A percentile compares a stretch with the other conserved stretches of the same genome.
These are phyloP conservation scores for Drosophila sulfurigaster DNA, from an alignment of 1,140 invertebrate genomes.

Conservation along the genomic window DNA sequence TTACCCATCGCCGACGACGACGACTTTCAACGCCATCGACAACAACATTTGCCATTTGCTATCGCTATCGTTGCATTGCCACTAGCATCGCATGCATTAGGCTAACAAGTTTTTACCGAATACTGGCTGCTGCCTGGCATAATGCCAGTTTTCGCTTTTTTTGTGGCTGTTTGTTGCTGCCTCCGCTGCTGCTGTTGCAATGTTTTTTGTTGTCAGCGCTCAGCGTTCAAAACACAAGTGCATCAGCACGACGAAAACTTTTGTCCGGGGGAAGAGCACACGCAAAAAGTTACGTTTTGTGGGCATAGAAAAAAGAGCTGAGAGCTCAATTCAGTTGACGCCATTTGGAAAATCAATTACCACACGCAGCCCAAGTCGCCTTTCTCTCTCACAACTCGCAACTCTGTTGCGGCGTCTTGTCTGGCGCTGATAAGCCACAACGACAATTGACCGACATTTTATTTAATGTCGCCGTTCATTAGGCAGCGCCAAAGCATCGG, in stretches of 20 bases:
- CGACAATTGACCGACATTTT: conserved; percentile 81
- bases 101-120: conserved; percentile 31
- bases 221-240: conserved; percentile 49
- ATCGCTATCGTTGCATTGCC: not conserved
- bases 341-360: conserved; percentile 73
- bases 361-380: conserved; percentile 52
- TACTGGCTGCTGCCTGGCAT: conserved; percentile 33
- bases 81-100: conserved; percentile 30
- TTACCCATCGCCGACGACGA: not conserved
- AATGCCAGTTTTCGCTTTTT: conserved; percentile 31
- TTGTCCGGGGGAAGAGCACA: too few relatives aligned
- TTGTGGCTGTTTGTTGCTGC: conserved; percentile 37
- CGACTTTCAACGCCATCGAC: conserved; percentile 3
- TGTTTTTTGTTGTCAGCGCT: conserved; percentile 5
- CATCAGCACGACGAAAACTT: conserved; percentile 36
- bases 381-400: not conserved
- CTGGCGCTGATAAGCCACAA: conserved; percentile 68
- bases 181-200: conserved; percentile 4
- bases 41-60: not conserved
- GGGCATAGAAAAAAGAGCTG: conserved; percentile 3
- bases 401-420: conserved; percentile 46
- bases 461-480: conserved; percentile 81
- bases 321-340: conserved; percentile 24
- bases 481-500: conserved; percentile 53
- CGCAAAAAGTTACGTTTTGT: conserved; percentile 38